Conservation (phyloP, 1,140 invertebrate species). For the Aphelenchoides besseyi region DNA sequence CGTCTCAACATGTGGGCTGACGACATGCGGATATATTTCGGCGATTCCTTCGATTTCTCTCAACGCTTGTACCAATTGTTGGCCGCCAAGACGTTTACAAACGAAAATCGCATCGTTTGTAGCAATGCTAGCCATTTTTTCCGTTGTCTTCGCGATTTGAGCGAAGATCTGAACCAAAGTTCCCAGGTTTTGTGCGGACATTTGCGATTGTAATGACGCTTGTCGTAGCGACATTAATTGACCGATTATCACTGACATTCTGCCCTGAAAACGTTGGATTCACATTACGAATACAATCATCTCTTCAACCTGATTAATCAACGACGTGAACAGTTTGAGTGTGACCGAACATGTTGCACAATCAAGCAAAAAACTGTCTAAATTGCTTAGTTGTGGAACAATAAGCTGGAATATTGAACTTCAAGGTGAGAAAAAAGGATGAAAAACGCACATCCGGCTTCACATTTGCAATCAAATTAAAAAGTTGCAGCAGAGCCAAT, state of each 20-base stretch:
- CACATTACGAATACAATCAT: constrained; percentile 6
- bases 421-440: not conserved
- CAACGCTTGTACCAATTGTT: constrained; percentile 38
- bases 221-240: constrained; percentile 28
- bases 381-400: constrained; percentile 74
- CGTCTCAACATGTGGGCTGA: constrained; percentile 32
- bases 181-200: constrained; percentile 38
- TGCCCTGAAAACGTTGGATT: constrained; percentile 17
- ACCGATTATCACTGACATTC: constrained; percentile 10
- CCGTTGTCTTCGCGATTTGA: constrained; percentile 36
- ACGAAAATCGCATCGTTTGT: constrained; percentile 40
- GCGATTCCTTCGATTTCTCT: constrained; percentile 49
- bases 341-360: constrained; percentile 68
- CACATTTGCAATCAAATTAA: constrained; percentile 75
- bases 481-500: constrained; percentile 75
- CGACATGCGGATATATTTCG: constrained; percentile 33
- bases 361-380: constrained; percentile 72
- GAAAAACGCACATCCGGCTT: constrained; percentile 71
- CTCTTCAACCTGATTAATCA: constrained; percentile 68
- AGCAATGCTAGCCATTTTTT: constrained; percentile 39
- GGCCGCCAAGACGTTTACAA: constrained; percentile 13
- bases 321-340: constrained; percentile 75
- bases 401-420: constrained; percentile 67
- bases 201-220: constrained; percentile 14
- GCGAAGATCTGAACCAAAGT: constrained; percentile 46